Percentiles rank a stretch among this genome's conserved stretches.
Evolutionary conservation across 2,888 invertebrate genomes (phyloP).

Genomic region (Drosophila borborema): DNA sequence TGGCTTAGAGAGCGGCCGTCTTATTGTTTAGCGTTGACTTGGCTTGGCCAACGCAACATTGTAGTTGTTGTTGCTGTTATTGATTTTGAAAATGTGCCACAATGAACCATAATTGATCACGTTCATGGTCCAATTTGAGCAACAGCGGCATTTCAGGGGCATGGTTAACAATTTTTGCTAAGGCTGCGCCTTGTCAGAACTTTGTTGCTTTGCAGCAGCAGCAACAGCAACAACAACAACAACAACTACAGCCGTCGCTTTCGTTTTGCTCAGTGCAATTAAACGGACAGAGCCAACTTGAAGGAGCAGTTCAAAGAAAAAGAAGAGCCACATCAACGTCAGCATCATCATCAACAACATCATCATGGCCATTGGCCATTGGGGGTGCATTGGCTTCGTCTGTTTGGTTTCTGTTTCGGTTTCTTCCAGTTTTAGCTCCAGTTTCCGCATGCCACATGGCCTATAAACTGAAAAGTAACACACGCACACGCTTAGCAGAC

Average conservation of each 20-base stretch:
- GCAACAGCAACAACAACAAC: neutral
- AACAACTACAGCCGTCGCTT: constrained; percentile 21
- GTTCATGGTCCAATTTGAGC: constrained; percentile 75
- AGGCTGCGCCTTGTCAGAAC: constrained; percentile 38
- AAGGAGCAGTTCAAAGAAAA: constrained; percentile 3
- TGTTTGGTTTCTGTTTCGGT: constrained; percentile 35
- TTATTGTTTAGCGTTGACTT: constrained; percentile 37
- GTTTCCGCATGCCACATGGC: constrained; percentile 79
- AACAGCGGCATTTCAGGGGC: constrained; percentile 28
- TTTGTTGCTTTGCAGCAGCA: constrained; percentile 18
- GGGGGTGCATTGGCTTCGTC: constrained; percentile 50
- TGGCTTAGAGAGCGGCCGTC: constrained; percentile 26
- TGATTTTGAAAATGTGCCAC: constrained; percentile 77
- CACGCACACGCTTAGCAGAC: constrained; percentile 30
- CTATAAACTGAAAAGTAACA: constrained; percentile 76
- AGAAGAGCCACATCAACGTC: constrained; percentile 53
- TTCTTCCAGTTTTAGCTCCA: constrained; percentile 51
- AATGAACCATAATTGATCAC: constrained; percentile 79
- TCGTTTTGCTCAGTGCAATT: constrained; percentile 50
- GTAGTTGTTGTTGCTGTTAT: constrained; percentile 54
- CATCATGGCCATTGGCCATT: constrained; percentile 42
- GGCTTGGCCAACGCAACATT: constrained; percentile 38
- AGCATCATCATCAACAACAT: constrained; percentile 35
- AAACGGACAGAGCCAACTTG: constrained; percentile 33
- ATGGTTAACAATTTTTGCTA: constrained; percentile 30